Evolutionary conservation across 2,113 vertebrate species (phyloP).

Genomic region (Scatophagus argus): DNA sequence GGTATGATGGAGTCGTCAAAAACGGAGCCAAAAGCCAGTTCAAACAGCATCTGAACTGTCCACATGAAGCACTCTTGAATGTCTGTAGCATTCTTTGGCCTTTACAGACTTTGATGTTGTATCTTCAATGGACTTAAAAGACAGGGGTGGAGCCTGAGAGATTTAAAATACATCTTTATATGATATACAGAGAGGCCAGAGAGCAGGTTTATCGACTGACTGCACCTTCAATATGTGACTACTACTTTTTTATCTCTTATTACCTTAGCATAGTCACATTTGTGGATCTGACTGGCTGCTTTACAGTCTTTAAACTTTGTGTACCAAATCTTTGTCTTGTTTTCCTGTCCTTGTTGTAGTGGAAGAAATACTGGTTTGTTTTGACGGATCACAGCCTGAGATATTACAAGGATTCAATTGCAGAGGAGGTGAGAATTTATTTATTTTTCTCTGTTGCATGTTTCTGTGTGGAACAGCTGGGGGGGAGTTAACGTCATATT

Average conservation of each 20-base stretch:
- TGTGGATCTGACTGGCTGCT: background rate
- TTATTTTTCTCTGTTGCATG: background rate
- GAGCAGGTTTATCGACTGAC: constrained; percentile 5
- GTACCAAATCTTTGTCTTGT: constrained; percentile 2
- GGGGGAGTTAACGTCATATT: too few relatives aligned
- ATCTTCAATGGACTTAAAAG: constrained; percentile 68
- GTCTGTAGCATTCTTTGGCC: constrained; percentile 38
- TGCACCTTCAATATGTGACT: background rate
- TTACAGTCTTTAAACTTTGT: background rate
- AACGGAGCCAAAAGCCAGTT: constrained; percentile 12
- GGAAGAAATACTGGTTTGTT: constrained; percentile 89
- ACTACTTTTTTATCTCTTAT: background rate
- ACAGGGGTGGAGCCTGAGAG: constrained; percentile 9
- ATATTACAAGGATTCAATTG: constrained; percentile 88
- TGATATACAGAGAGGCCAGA: background rate
- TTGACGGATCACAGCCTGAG: constrained; percentile 86
- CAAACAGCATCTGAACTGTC: constrained; percentile 21
- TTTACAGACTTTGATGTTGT: constrained; percentile 69
- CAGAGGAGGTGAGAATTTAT: constrained; percentile 83
- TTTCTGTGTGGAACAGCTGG: background rate
- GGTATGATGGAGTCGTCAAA: background rate
- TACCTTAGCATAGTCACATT: background rate
- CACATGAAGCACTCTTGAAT: background rate
- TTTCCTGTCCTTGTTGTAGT: constrained; percentile 64
- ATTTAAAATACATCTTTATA: constrained; percentile 30